phyloP scores from a whole-genome alignment of 37 sponge, comb jelly and placozoan genomes.

The Aplysina aerophoba region DNA sequence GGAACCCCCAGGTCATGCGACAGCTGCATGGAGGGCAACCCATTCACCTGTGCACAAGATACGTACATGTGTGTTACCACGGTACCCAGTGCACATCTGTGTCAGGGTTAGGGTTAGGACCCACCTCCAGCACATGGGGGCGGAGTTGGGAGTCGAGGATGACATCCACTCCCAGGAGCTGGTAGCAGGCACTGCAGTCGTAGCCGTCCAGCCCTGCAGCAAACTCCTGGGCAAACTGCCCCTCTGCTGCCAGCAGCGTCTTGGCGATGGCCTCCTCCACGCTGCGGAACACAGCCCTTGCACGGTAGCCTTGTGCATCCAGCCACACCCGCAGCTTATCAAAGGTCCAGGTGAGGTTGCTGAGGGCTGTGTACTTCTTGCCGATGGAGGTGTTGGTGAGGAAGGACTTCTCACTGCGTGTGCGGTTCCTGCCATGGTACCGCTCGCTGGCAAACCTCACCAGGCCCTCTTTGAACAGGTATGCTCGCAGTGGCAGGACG shows the following conservation, averaged over 20 bases:
- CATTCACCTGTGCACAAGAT: constrained; percentile 73
- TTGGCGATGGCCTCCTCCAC: constrained; percentile 73
- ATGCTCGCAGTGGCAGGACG: constrained; percentile 69
- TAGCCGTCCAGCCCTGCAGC: constrained; percentile 55
- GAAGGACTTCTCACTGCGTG: constrained; percentile 65
- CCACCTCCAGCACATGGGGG: constrained; percentile 86
- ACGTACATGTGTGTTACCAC: neutral
- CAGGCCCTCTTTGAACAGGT: constrained; percentile 85
- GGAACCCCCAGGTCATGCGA: constrained; percentile 83
- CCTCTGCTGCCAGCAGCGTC: constrained; percentile 72
- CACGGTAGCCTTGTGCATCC: constrained; percentile 26
- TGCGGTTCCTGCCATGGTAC: constrained; percentile 61
- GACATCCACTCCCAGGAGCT: constrained; percentile 87
- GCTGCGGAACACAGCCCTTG: constrained; percentile 56
- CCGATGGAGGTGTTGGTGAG: constrained; percentile 91
- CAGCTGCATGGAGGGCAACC: constrained; percentile 90
- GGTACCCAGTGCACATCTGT: neutral
- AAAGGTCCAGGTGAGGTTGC: constrained; percentile 89
- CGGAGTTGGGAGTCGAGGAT: constrained; percentile 68
- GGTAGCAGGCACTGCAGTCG: constrained; percentile 79
- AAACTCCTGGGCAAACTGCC: constrained; percentile 51
- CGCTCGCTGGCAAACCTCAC: constrained; percentile 81
- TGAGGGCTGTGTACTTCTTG: constrained; percentile 72
- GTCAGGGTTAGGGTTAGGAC: neutral
- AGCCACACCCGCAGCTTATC: constrained; percentile 58